phyloP scores from a whole-genome alignment of 1,140 invertebrate genomes.

The Lordiphosa collinella region DNA sequence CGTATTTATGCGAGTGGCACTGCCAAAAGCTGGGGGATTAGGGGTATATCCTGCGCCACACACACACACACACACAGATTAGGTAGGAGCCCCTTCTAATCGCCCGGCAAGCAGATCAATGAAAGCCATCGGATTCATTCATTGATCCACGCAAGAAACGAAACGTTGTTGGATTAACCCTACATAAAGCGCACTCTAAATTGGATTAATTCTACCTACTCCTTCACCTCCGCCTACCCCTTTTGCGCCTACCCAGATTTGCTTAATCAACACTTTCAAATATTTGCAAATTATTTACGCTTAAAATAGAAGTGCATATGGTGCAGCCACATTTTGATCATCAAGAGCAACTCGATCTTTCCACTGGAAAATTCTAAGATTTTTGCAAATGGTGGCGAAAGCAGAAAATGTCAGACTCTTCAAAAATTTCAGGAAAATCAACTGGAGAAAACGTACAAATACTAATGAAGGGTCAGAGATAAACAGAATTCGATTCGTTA shows the following conservation, averaged over 20 bases:
- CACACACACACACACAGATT: slow-evolving; percentile 14
- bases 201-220: slow-evolving; percentile 56
- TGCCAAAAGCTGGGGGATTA: slow-evolving; percentile 21
- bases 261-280: slow-evolving; percentile 15
- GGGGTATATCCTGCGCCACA: slow-evolving; percentile 22
- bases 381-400: slow-evolving; percentile 5
- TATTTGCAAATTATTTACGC: slow-evolving; percentile 26
- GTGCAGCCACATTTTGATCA: too few species aligned
- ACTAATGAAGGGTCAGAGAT: too few species aligned
- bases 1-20: slow-evolving; percentile 21
- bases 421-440: too few species aligned
- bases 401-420: too few species aligned
- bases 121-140: slow-evolving; percentile 67
- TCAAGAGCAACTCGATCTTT: neutral
- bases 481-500: too few species aligned
- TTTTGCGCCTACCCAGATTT: slow-evolving; percentile 13
- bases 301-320: neutral
- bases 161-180: slow-evolving; percentile 41
- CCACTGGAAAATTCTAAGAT: neutral
- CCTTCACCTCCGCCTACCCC: neutral
- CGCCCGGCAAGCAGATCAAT: slow-evolving; percentile 42
- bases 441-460: too few species aligned
- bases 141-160: slow-evolving; percentile 35
- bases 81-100: slow-evolving; percentile 5
- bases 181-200: slow-evolving; percentile 26